Conservation (phyloP, 2,113 vertebrate genomes). For the Cichladusa arquata region DNA sequence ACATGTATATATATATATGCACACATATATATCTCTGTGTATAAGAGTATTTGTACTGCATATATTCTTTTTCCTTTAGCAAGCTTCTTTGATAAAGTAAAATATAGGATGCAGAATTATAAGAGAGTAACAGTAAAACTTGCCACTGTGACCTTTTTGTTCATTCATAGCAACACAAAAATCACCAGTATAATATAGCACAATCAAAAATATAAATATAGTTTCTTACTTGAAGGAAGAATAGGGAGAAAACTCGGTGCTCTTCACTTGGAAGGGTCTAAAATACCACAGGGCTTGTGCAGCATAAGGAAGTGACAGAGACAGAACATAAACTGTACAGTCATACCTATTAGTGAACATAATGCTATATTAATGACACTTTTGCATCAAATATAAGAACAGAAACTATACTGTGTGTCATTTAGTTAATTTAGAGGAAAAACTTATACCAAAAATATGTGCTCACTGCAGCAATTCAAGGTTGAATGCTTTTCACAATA, state of each 20-base stretch:
- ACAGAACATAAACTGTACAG: not conserved
- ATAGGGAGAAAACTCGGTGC: not conserved
- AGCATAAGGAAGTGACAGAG: not conserved
- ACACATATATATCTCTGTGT: not conserved
- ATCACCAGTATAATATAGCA: not conserved
- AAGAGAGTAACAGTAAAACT: not conserved
- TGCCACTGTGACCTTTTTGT: not conserved
- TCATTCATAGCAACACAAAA: not conserved
- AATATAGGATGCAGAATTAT: not conserved
- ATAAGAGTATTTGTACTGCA: not conserved
- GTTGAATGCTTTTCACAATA: not conserved
- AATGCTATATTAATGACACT: not conserved
- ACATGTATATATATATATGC: not conserved
- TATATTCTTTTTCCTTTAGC: not conserved
- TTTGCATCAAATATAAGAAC: not conserved
- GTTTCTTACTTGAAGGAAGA: not conserved
- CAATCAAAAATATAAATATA: not conserved
- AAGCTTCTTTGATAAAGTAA: constrained; percentile 16
- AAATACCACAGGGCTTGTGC: not conserved
- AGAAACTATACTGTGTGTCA: not conserved
- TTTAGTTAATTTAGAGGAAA: not conserved
- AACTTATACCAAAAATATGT: not conserved
- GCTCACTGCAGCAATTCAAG: not conserved
- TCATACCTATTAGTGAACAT: not conserved
- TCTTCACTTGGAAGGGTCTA: not conserved